A percentile compares a stretch with the other conserved stretches of the same genome.
Conservation (phyloP, 2,797 vertebrate species). For the Gymnoscopelus braueri region DNA sequence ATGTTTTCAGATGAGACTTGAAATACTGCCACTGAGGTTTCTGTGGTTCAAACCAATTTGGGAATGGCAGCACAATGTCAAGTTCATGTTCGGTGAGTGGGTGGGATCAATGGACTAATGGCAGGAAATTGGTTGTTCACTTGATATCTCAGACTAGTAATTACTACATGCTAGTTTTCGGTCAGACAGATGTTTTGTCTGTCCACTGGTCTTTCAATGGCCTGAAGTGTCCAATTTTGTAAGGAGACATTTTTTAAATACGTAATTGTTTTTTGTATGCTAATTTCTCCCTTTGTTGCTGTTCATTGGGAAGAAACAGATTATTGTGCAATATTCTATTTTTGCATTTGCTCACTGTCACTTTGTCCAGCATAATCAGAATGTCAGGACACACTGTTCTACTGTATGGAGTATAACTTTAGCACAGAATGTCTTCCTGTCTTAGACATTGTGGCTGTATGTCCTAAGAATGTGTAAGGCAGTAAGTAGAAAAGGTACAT, state of each 20-base stretch:
- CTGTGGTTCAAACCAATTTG: constrained; percentile 17
- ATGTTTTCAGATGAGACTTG: constrained; percentile 13
- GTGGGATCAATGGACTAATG: constrained; percentile 40
- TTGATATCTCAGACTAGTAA: constrained; percentile 12
- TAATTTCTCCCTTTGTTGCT: background rate
- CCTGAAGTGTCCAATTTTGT: background rate
- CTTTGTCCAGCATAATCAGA: background rate
- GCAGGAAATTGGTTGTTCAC: constrained; percentile 15
- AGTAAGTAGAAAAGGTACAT: no score
- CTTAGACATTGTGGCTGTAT: no score
- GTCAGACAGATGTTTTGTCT: background rate
- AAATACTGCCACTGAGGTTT: constrained; percentile 11
- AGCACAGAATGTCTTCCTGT: no score
- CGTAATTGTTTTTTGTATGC: background rate
- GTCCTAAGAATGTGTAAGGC: no score
- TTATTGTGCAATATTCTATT: background rate
- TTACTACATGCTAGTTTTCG: constrained; percentile 26
- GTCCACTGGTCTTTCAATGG: background rate
- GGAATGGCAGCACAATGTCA: constrained; percentile 23
- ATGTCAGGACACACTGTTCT: no score
- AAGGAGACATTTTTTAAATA: constrained; percentile 11
- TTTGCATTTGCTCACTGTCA: background rate
- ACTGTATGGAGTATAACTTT: no score
- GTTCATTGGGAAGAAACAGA: background rate
- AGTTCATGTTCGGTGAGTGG: constrained; percentile 15